Base-by-base conservation (phyloP, 2,888 invertebrate genomes). In the Cheilosia grossa region DNA sequence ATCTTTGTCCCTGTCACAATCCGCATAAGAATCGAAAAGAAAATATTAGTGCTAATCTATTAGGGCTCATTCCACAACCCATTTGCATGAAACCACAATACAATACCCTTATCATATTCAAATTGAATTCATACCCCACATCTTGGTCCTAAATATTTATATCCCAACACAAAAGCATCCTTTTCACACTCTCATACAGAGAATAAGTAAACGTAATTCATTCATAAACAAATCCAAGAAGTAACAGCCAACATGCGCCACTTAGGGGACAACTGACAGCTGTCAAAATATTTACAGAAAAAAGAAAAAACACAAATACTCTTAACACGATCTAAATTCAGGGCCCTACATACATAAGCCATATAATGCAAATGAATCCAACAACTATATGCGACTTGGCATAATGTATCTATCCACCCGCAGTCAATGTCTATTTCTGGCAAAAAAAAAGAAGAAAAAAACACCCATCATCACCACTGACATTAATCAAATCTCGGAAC, bases 241-340 rank as follows among this genome's bases (percentile, higher is more conserved):
- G 51, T 44, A 59, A 54, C 58, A 51, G n/a, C 13, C 66, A 80
- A 54, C 79, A 80, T 51, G 51, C 27, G 64, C 47, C 80, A 80
- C 73, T 80, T 67, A 72, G 47, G 49, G 19, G 17, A 96, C 88
- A 88, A 89, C 89, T 99, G 91, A 97, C 98, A 83, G 90, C 91
- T 91, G 90, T 90, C 91, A 91, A 91, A 91, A 91, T 90, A 90
- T 90, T 90, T 91, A 88, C 89, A 33, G 30, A 15, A 30, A 51
- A 42, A 42, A 49, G n/a, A 30, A 30, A 61, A 40, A 24, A 42
- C 21, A 54, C 9, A 19, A 27, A 27, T 56, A 27, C 56, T 17
- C 24, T 17, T 27, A 56, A 27, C 15, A 15, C 7, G 27, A 30
- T 33, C 37, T 73, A 54, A 64, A 51, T 58, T 24, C 67, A 69